phyloP scores from a whole-genome alignment of 2,113 vertebrate genomes.

The Myodes glareolus region DNA sequence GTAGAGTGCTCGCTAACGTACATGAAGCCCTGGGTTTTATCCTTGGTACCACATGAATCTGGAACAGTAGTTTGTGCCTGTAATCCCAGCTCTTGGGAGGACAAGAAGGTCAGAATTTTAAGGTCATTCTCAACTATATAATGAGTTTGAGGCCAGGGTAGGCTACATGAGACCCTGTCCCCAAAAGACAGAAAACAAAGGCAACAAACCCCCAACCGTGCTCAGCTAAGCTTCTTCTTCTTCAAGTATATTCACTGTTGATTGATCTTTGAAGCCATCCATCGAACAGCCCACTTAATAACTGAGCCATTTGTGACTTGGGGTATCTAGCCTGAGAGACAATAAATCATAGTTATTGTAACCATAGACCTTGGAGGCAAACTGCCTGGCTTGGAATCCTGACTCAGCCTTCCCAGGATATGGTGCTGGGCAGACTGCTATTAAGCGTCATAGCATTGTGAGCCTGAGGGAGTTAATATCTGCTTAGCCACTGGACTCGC shows the following conservation, averaged over 20 bases:
- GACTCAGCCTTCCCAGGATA: neutral
- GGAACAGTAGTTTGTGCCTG: neutral
- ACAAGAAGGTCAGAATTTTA: neutral
- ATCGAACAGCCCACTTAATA: neutral
- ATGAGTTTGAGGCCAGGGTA: neutral
- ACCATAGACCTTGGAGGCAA: neutral
- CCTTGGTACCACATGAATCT: neutral
- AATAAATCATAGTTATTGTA: neutral
- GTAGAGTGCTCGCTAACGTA: too few relatives aligned
- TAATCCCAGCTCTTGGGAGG: neutral
- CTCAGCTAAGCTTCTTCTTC: neutral
- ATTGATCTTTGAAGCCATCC: neutral
- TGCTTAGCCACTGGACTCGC: neutral
- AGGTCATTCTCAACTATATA: neutral
- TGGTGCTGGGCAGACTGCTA: neutral
- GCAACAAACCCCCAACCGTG: neutral
- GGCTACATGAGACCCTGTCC: neutral
- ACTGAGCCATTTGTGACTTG: neutral
- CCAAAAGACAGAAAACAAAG: neutral
- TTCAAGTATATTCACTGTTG: too few relatives aligned
- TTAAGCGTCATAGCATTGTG: neutral
- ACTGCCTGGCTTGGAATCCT: neutral
- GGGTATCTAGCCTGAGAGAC: neutral
- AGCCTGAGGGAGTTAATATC: neutral
- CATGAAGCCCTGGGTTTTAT: neutral